Conservation (phyloP, 2,797 vertebrate species). For the Morus bassanus region DNA sequence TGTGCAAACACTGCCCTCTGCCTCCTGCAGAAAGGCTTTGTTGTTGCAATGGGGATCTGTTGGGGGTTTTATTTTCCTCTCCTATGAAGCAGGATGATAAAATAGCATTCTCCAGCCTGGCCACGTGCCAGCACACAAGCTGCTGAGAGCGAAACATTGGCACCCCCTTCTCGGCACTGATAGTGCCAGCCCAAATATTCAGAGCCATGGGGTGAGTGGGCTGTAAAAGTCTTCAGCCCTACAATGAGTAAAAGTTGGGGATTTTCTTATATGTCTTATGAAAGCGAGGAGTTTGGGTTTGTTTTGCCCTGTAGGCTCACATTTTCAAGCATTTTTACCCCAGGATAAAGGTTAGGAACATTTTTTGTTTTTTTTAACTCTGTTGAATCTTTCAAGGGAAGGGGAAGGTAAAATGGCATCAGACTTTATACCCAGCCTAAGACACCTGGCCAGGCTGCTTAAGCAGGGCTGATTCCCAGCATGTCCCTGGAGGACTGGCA, state of each 20-base stretch:
- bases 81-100: background rate
- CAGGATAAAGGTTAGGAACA: background rate
- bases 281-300: background rate
- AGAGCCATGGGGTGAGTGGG: background rate
- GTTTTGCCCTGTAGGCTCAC: rapidly evolving
- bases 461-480: background rate
- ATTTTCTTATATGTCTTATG: background rate
- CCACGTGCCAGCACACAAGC: rapidly evolving
- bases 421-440: background rate
- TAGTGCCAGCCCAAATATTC: background rate
- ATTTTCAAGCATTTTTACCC: background rate
- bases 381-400: background rate
- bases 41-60: background rate
- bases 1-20: slow-evolving; percentile 68
- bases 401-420: background rate
- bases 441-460: background rate
- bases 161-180: background rate
- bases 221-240: background rate
- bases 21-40: slow-evolving; percentile 23
- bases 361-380: background rate
- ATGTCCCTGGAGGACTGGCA: background rate
- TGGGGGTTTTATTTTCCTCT: background rate
- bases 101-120: background rate
- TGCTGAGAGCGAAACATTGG: rapidly evolving
- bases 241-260: background rate